A percentile compares a stretch with the other conserved stretches of the same genome.
Evolutionary conservation across 2,113 vertebrate species (phyloP).

Genomic region (Heteronetta atricapilla): DNA sequence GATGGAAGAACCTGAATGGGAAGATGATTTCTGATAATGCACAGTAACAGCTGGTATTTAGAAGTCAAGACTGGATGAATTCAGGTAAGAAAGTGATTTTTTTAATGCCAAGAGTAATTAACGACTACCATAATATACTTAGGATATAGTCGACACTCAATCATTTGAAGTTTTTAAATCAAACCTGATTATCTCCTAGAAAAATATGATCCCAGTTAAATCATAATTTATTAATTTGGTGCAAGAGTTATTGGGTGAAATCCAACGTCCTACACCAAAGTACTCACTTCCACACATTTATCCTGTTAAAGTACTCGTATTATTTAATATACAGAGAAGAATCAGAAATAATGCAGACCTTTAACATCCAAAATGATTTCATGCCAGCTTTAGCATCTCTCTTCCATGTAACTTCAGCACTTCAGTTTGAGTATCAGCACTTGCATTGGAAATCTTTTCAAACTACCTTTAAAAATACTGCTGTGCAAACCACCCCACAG

Average conservation of each 20-base stretch:
- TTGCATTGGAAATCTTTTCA: background rate
- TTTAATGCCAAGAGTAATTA: slow-evolving; percentile 37
- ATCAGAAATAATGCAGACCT: slow-evolving; percentile 16
- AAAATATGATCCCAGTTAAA: slow-evolving; percentile 53
- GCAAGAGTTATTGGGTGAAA: slow-evolving; percentile 43
- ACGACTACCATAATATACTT: slow-evolving; percentile 43
- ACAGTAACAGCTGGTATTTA: background rate
- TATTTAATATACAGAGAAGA: slow-evolving; percentile 38
- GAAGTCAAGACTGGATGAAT: background rate
- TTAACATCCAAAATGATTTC: background rate
- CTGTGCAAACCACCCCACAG: background rate
- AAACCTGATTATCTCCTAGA: slow-evolving; percentile 53
- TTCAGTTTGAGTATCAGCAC: background rate
- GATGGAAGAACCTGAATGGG: background rate
- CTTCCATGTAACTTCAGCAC: background rate
- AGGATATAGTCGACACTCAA: slow-evolving; percentile 32
- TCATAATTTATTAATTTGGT: slow-evolving; percentile 54
- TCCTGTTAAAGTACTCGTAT: slow-evolving; percentile 38
- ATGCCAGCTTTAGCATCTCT: background rate
- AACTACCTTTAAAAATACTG: background rate
- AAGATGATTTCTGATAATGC: background rate
- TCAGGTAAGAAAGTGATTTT: slow-evolving; percentile 14
- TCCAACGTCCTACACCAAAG: slow-evolving; percentile 54
- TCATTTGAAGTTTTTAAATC: slow-evolving; percentile 67
- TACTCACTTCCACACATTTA: slow-evolving; percentile 11